Conservation (phyloP, 2,113 vertebrate genomes). For the Trinectes maculatus region DNA sequence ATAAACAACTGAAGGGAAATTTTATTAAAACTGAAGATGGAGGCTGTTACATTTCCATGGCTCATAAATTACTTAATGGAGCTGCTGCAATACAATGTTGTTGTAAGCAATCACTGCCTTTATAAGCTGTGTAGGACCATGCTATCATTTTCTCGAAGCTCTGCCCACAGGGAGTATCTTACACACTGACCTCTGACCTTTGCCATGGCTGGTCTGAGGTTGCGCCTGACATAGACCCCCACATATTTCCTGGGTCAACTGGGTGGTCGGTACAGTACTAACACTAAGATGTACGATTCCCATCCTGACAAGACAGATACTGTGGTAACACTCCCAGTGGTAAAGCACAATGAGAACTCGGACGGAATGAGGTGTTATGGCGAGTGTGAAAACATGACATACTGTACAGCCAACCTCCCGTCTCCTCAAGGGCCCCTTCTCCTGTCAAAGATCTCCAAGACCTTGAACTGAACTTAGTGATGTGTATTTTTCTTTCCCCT, state of each 20-base stretch:
- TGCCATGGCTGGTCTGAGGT: constrained; percentile 10
- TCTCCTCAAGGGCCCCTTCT: background rate
- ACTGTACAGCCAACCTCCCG: constrained; percentile 11
- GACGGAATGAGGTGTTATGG: constrained; percentile 2
- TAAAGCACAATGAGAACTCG: constrained; percentile 9
- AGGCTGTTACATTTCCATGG: too few species aligned
- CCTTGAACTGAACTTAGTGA: constrained; percentile 30
- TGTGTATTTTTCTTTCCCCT: constrained; percentile 2
- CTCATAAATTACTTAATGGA: background rate
- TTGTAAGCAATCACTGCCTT: constrained; percentile 2
- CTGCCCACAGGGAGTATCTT: constrained; percentile 45
- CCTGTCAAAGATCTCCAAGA: constrained; percentile 15
- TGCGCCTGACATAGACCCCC: constrained; percentile 36
- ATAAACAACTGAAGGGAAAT: too few species aligned
- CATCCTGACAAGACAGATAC: constrained; percentile 48
- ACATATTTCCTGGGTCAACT: constrained; percentile 39
- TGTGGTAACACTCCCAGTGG: constrained; percentile 51
- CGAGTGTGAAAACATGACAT: constrained; percentile 7
- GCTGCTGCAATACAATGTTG: background rate
- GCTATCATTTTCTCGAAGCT: constrained; percentile 34
- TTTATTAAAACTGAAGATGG: too few species aligned
- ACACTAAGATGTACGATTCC: constrained; percentile 16
- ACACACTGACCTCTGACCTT: constrained; percentile 53
- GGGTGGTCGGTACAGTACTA: constrained; percentile 52
- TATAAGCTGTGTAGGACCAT: constrained; percentile 3